A percentile compares a stretch with the other conserved stretches of the same genome.
These are phyloP conservation scores for Cataglyphis cursor DNA, from an alignment of 2,888 invertebrate species.

Conservation along the genomic window DNA sequence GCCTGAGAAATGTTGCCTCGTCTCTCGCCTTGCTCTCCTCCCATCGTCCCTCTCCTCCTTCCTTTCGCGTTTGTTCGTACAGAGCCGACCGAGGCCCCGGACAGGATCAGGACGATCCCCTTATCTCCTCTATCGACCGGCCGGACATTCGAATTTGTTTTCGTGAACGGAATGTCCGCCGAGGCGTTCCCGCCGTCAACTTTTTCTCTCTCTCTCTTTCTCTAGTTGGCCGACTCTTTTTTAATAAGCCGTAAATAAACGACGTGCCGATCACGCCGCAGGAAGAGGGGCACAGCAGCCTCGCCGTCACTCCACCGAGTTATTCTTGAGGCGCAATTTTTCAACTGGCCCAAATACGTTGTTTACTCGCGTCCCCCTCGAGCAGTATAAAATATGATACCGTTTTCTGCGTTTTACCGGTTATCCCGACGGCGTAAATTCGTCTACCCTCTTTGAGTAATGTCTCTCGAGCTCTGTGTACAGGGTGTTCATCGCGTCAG, in stretches of 20 bases:
- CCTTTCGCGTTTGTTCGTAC: conserved; percentile 48
- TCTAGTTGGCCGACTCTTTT: conserved; percentile 28
- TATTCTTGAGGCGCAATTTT: conserved; percentile 58
- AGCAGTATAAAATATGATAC: conserved; percentile 53
- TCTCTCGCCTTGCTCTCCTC: conserved; percentile 65
- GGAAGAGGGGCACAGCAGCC: not conserved
- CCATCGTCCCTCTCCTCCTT: conserved; percentile 25
- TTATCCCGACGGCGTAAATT: conserved; percentile 54
- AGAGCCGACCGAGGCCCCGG: conserved; percentile 34
- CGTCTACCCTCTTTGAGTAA: conserved; percentile 34
- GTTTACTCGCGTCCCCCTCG: conserved; percentile 47
- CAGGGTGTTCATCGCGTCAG: conserved; percentile 36
- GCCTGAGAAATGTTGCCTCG: conserved; percentile 73
- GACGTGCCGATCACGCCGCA: conserved; percentile 45
- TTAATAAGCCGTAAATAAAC: conserved; percentile 54
- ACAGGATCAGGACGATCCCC: conserved; percentile 68
- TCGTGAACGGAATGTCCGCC: conserved; percentile 53
- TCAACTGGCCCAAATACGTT: conserved; percentile 49
- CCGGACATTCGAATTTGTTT: conserved; percentile 73
- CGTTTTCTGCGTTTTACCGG: conserved; percentile 62
- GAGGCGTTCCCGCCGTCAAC: conserved; percentile 21
- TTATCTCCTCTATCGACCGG: conserved; percentile 70
- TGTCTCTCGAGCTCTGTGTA: conserved; percentile 56
- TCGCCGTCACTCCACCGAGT: conserved; percentile 51
- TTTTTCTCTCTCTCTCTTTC: not conserved